Percentiles rank a stretch among this genome's conserved stretches.
Evolutionary conservation across 2,888 invertebrate species (phyloP).

Genomic region (Dasysyrphus albostriatus): DNA sequence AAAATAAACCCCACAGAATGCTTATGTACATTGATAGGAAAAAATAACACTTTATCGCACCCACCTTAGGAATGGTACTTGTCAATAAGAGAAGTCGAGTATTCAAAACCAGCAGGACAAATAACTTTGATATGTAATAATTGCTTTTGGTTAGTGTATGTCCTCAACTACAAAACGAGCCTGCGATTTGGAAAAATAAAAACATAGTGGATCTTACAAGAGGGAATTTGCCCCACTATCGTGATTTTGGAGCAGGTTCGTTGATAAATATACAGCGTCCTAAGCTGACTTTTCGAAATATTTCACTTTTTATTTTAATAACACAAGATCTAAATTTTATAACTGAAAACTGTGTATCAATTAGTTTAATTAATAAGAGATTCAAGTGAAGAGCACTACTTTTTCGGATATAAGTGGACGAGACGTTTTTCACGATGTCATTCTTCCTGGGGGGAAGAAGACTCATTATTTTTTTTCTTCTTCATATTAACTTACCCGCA

Average conservation of each 20-base stretch:
- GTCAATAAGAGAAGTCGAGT: not conserved
- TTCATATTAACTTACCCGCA: slow-evolving; percentile 68
- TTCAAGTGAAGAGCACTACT: not conserved
- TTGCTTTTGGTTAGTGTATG: not conserved
- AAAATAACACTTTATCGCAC: not conserved
- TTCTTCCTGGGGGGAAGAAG: slow-evolving; percentile 42
- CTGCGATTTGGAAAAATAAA: not conserved
- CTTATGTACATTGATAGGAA: not conserved
- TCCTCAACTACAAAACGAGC: not conserved
- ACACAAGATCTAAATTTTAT: not conserved
- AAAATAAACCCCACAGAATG: not conserved
- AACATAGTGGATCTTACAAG: not conserved
- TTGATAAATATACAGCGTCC: not conserved
- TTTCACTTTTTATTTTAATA: not conserved
- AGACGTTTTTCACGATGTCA: slow-evolving; percentile 39
- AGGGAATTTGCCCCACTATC: not conserved
- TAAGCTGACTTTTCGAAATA: not conserved
- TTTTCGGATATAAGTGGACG: not conserved
- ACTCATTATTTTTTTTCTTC: slow-evolving; percentile 25
- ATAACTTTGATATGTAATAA: not conserved
- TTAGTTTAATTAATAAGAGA: slow-evolving; percentile 9
- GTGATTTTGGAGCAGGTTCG: not conserved
- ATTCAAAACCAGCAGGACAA: not conserved
- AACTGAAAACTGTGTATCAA: not conserved
- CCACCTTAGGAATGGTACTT: not conserved